These are phyloP conservation scores for Paramuricea clavata DNA, from an alignment of 92 coral and sea anemone species.

Conservation along the genomic window DNA sequence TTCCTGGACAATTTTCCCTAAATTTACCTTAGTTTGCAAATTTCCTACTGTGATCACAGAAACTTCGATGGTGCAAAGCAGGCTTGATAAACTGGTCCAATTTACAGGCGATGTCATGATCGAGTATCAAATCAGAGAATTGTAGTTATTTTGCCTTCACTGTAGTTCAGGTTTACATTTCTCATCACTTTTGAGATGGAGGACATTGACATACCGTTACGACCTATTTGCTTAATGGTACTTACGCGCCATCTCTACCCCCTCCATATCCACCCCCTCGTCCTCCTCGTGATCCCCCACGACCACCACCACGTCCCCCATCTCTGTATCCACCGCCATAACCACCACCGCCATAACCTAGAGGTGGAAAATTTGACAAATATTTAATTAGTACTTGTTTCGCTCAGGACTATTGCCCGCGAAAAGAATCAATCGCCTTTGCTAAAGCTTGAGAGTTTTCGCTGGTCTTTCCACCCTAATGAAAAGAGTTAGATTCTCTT, in stretches of 20 bases:
- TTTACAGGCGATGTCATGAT: background rate
- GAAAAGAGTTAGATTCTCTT: too few relatives aligned
- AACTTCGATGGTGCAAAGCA: too few relatives aligned
- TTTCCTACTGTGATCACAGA: too few relatives aligned
- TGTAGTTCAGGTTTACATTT: background rate
- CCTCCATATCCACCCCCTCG: slow-evolving; percentile 72
- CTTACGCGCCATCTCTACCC: slow-evolving; percentile 59
- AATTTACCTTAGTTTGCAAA: too few relatives aligned
- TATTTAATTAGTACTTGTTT: background rate
- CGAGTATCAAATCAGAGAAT: background rate
- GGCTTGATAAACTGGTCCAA: too few relatives aligned
- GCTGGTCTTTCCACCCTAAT: too few relatives aligned
- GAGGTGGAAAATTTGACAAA: background rate
- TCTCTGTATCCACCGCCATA: slow-evolving; percentile 72
- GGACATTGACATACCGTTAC: background rate
- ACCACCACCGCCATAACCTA: slow-evolving; percentile 77
- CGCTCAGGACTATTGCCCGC: too few relatives aligned
- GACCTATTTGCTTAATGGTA: background rate
- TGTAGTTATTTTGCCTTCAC: slow-evolving; percentile 3
- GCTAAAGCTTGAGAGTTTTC: too few relatives aligned
- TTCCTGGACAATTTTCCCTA: too few relatives aligned
- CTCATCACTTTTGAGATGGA: background rate
- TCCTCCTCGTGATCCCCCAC: slow-evolving; percentile 75
- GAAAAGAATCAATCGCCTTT: too few relatives aligned
- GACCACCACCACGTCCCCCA: slow-evolving; percentile 75